Conservation (phyloP, 2,797 vertebrate species). For the Mormyrops attenuatus region DNA sequence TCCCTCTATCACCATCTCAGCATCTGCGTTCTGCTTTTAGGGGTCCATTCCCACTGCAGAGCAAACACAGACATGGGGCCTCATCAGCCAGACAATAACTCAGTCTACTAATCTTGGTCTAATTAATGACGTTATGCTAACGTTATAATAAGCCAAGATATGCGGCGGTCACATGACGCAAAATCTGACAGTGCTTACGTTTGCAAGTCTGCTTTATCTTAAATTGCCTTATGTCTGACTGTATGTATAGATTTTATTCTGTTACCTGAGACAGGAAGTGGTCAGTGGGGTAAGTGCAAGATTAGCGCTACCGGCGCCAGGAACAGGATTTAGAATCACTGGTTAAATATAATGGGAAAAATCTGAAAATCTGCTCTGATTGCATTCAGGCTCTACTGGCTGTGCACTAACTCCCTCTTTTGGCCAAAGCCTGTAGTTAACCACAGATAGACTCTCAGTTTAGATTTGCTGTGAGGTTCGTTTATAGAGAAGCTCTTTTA, state of each 20-base stretch:
- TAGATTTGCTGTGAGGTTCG: not conserved
- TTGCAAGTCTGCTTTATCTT: not conserved
- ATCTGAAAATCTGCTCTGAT: not conserved
- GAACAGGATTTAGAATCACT: not conserved
- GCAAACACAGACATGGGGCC: constrained; percentile 4
- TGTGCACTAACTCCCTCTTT: not conserved
- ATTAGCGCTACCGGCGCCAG: not conserved
- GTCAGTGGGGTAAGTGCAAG: not conserved
- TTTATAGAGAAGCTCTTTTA: not conserved
- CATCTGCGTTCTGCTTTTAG: not conserved
- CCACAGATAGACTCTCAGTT: not conserved
- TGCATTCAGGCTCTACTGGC: not conserved
- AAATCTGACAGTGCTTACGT: not conserved
- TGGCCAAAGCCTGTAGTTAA: not conserved
- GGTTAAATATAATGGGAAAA: not conserved
- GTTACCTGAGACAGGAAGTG: not conserved
- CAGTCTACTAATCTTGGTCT: not conserved
- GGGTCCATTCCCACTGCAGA: not conserved
- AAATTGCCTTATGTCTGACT: not conserved
- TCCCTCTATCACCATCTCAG: not conserved
- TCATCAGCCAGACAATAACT: not conserved
- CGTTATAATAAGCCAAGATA: not conserved
- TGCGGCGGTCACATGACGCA: not conserved
- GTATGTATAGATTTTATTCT: not conserved
- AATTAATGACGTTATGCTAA: not conserved